phyloP scores from a whole-genome alignment of 2,113 vertebrate genomes.

The Stigmatopora nigra region DNA sequence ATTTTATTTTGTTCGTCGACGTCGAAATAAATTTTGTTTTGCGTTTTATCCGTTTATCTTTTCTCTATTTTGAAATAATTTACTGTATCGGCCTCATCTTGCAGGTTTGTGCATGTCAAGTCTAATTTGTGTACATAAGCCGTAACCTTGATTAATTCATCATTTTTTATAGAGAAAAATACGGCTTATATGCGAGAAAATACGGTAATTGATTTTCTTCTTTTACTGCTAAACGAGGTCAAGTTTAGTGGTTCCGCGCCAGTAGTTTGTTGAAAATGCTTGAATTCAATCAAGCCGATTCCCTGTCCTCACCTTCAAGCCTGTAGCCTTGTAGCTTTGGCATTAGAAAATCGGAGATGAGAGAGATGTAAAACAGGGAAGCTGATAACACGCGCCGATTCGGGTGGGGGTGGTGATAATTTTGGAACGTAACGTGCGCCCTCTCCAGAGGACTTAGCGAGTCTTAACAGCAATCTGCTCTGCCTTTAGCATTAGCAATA shows the following conservation, averaged over 20 bases:
- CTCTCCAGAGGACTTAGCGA: conserved; percentile 50
- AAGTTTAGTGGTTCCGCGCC: not conserved
- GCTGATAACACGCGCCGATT: conserved; percentile 42
- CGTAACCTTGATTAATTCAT: no score
- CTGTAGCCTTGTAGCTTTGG: not conserved
- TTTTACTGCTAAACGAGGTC: no score
- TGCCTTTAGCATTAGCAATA: conserved; percentile 58
- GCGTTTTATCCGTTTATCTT: no score
- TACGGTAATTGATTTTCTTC: no score
- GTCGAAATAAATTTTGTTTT: no score
- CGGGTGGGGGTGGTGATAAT: conserved; percentile 13
- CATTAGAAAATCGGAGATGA: conserved; percentile 24
- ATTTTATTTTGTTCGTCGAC: no score
- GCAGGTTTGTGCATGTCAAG: no score
- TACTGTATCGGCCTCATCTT: no score
- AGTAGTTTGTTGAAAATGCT: not conserved
- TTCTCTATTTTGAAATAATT: no score
- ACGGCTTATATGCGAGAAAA: no score
- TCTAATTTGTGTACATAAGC: no score
- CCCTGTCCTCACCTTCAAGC: not conserved
- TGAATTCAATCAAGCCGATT: not conserved
- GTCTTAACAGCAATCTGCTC: conserved; percentile 52
- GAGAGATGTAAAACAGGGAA: conserved; percentile 50
- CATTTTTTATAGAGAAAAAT: no score
- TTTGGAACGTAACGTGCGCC: conserved; percentile 43